phyloP scores from a whole-genome alignment of 2,888 invertebrate genomes.

The Chymomyza procnemis region DNA sequence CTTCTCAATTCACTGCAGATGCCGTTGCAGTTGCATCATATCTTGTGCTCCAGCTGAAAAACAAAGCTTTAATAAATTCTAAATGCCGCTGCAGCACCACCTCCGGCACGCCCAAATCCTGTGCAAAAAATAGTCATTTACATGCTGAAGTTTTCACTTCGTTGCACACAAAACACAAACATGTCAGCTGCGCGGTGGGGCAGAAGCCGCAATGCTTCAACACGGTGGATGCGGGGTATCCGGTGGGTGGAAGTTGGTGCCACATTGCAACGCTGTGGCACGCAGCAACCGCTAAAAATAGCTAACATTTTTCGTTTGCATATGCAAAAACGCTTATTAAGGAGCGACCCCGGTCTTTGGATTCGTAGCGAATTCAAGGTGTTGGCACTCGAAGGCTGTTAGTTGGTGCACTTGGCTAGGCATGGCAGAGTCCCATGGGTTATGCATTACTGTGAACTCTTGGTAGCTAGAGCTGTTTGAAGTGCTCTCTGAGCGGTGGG shows the following conservation, averaged over 20 bases:
- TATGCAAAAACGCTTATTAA: constrained; percentile 46
- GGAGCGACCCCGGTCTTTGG: not conserved
- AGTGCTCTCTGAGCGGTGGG: too few relatives aligned
- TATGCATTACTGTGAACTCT: not conserved
- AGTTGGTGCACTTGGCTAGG: constrained; percentile 12
- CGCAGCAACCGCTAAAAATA: constrained; percentile 24
- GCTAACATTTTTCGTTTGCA: constrained; percentile 52
- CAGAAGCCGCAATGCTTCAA: constrained; percentile 1
- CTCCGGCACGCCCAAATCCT: not conserved
- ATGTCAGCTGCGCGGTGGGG: constrained; percentile 6
- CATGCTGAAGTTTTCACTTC: constrained; percentile 62
- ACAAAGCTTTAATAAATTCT: constrained; percentile 42
- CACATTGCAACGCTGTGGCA: constrained; percentile 25
- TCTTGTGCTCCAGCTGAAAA: constrained; percentile 8
- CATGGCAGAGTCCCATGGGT: not conserved
- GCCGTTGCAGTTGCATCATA: not conserved
- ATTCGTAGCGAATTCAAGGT: constrained; percentile 4
- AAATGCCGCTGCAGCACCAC: constrained; percentile 12
- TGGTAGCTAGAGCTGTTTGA: too few relatives aligned
- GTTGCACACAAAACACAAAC: constrained; percentile 54
- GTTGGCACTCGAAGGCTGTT: not conserved
- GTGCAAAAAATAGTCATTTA: constrained; percentile 56
- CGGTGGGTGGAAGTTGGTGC: constrained; percentile 8
- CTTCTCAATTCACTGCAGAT: not conserved
- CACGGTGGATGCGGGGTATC: not conserved